Percentiles rank a stretch among this genome's conserved stretches.
These are phyloP conservation scores for Phycodurus eques DNA, from an alignment of 2,113 vertebrate species.

Conservation along the genomic window DNA sequence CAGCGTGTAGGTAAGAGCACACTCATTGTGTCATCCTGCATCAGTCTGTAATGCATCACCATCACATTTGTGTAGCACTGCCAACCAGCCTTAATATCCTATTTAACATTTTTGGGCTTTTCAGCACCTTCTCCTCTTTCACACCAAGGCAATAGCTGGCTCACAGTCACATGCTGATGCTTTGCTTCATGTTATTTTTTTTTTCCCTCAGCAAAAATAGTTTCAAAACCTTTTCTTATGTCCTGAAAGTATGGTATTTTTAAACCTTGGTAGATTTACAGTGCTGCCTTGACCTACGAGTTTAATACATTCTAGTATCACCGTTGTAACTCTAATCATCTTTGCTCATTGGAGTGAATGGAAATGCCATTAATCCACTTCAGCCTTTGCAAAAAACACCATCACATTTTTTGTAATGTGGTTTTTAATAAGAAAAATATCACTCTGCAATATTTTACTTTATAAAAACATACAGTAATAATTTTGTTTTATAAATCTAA, in stretches of 20 bases:
- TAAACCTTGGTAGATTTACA: not conserved
- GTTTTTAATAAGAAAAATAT: too few relatives aligned
- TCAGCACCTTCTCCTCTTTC: constrained; percentile 52
- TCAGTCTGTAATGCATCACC: constrained; percentile 10
- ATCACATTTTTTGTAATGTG: too few relatives aligned
- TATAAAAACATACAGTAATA: too few relatives aligned
- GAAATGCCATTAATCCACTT: too few relatives aligned
- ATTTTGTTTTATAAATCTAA: too few relatives aligned
- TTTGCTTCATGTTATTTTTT: not conserved
- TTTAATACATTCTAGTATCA: too few relatives aligned
- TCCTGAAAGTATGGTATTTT: not conserved
- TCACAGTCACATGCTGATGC: constrained; percentile 7
- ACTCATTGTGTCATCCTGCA: constrained; percentile 19
- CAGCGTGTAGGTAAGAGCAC: constrained; percentile 19
- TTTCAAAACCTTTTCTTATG: too few relatives aligned
- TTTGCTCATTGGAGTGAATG: too few relatives aligned
- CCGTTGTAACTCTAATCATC: too few relatives aligned
- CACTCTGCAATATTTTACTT: too few relatives aligned
- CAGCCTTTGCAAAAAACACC: too few relatives aligned
- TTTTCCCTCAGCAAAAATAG: not conserved
- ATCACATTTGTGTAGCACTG: constrained; percentile 1
- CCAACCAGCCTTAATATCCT: constrained; percentile 24
- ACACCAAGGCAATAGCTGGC: constrained; percentile 48
- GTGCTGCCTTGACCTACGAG: too few relatives aligned
- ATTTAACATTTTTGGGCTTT: constrained; percentile 42